These are phyloP conservation scores for Morone chrysops DNA, from an alignment of 2,113 vertebrate species.

Conservation along the genomic window DNA sequence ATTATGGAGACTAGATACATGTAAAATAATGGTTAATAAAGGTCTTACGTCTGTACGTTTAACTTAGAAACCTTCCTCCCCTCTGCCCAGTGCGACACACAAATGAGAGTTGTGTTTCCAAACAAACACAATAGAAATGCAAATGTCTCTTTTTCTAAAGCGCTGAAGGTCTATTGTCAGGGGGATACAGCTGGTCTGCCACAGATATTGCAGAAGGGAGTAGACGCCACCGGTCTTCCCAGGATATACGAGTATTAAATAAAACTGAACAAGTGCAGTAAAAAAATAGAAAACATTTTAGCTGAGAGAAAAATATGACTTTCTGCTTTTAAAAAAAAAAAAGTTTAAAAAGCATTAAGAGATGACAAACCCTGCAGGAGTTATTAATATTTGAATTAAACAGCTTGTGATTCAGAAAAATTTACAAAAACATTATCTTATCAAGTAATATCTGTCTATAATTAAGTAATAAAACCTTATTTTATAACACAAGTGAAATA, in stretches of 20 bases:
- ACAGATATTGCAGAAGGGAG: constrained; percentile 58
- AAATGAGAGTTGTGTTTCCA: constrained; percentile 34
- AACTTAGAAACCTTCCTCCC: not conserved
- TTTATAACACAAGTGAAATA: not conserved
- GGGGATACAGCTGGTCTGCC: constrained; percentile 60
- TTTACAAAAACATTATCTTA: not conserved
- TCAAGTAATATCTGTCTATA: not conserved
- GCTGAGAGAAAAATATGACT: not conserved
- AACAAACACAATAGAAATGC: constrained; percentile 69
- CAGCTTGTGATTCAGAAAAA: not conserved
- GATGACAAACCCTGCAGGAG: too few relatives aligned
- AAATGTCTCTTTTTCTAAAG: constrained; percentile 61
- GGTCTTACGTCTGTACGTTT: not conserved
- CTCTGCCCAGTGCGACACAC: not conserved
- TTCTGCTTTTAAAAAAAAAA: too few relatives aligned
- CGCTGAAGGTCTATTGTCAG: constrained; percentile 60
- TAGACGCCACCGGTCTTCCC: constrained; percentile 20
- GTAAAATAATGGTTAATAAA: too few relatives aligned
- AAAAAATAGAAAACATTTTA: not conserved
- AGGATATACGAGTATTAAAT: constrained; percentile 27
- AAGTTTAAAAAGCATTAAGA: too few relatives aligned
- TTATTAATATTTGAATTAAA: not conserved
- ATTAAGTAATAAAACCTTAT: not conserved
- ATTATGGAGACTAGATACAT: too few relatives aligned
- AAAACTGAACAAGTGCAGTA: not conserved